phyloP scores from a whole-genome alignment of 92 coral and sea anemone genomes.

The Nematostella vectensis region DNA sequence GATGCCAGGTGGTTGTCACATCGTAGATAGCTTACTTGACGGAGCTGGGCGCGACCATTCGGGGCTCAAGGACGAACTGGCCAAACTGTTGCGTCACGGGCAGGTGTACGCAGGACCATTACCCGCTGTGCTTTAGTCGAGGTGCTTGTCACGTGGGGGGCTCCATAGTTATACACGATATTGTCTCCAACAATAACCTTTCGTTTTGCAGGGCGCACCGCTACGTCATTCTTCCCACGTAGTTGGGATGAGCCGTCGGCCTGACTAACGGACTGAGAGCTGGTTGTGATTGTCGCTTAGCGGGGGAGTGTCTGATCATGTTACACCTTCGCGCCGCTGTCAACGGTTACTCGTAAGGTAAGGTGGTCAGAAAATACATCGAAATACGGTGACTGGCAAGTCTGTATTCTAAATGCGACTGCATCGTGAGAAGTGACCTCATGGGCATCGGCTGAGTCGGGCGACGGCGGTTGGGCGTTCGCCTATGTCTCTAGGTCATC shows the following conservation, averaged over 20 bases:
- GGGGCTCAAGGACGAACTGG: constrained; percentile 27
- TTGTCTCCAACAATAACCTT: background rate
- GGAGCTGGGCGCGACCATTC: constrained; percentile 25
- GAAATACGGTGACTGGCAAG: background rate
- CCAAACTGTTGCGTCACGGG: constrained; percentile 16
- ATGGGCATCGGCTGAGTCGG: no score
- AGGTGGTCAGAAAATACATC: background rate
- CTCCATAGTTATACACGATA: background rate
- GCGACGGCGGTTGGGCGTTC: no score
- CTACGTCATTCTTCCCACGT: no score
- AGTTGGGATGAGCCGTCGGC: no score
- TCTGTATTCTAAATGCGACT: background rate
- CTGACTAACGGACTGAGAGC: background rate
- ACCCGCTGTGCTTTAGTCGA: constrained; percentile 32
- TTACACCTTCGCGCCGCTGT: background rate
- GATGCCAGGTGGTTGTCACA: constrained; percentile 20
- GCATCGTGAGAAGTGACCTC: background rate
- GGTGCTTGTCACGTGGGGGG: constrained; percentile 12
- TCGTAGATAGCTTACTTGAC: background rate
- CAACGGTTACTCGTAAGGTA: background rate
- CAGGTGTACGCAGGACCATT: constrained; percentile 19
- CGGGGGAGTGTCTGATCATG: background rate
- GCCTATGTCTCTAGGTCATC: background rate
- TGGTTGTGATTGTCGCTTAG: background rate
- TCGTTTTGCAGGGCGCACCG: no score